phyloP scores from a whole-genome alignment of 2,797 vertebrate species.

The Acanthurus lineatus region DNA sequence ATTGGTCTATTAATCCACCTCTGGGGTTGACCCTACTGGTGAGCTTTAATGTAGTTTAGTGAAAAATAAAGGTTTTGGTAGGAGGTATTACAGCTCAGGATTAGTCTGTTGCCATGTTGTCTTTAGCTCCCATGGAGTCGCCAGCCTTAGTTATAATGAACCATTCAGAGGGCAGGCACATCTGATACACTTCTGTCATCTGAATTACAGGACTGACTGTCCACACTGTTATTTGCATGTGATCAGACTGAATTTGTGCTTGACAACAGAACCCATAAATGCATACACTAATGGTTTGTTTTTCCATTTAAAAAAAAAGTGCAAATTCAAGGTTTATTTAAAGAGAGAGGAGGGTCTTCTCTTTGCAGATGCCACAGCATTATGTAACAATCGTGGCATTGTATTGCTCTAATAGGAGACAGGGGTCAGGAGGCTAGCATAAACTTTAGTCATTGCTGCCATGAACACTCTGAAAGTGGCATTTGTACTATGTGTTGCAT shows the following conservation, averaged over 20 bases:
- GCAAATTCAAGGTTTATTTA: neutral
- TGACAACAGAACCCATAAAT: neutral
- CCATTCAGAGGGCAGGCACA: conserved; percentile 10
- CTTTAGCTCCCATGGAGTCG: conserved; percentile 21
- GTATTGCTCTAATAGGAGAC: neutral
- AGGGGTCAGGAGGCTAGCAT: neutral
- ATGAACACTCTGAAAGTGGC: conserved; percentile 7
- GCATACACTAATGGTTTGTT: too few relatives aligned
- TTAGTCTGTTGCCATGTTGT: conserved; percentile 19
- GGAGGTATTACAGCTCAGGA: neutral
- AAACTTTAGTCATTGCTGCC: neutral
- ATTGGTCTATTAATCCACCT: neutral
- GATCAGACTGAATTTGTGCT: neutral
- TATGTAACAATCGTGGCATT: conserved; percentile 17
- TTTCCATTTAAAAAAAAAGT: neutral
- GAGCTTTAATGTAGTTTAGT: neutral
- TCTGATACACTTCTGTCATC: neutral
- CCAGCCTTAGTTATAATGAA: neutral
- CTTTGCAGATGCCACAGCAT: neutral
- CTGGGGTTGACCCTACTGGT: too few relatives aligned
- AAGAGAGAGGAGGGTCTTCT: neutral
- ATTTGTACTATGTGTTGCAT: neutral
- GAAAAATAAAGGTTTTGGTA: neutral
- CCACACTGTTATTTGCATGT: conserved; percentile 10
- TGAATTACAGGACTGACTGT: conserved; percentile 3